Evolutionary conservation across 2,797 vertebrate genomes (phyloP).

Genomic region (Neostethus bicornis): DNA sequence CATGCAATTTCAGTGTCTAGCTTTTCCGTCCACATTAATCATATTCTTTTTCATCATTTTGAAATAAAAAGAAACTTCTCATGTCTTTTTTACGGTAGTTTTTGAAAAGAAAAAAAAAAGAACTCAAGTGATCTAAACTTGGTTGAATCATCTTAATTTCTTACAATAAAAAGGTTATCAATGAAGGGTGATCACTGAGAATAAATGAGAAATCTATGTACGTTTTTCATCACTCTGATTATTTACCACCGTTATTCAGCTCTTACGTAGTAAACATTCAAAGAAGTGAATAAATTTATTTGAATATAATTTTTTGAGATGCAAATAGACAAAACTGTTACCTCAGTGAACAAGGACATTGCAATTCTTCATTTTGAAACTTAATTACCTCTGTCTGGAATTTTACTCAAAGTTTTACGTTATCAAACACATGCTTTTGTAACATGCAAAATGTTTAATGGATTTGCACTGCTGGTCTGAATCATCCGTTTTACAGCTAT

Average conservation of each 20-base stretch:
- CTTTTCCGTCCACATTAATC: slow-evolving; percentile 1
- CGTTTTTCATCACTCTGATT: slow-evolving; percentile 21
- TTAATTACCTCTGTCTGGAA: not conserved
- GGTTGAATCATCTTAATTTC: slow-evolving; percentile 19
- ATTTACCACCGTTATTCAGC: slow-evolving; percentile 3
- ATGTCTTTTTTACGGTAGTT: slow-evolving; percentile 3
- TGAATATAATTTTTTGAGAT: not conserved
- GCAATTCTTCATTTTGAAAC: not conserved
- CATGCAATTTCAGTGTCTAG: not conserved
- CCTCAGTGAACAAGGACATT: not conserved
- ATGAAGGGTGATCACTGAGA: slow-evolving; percentile 31
- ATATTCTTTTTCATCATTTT: slow-evolving; percentile 4
- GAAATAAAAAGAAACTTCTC: no score
- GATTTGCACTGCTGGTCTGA: slow-evolving; percentile 21
- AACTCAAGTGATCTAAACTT: slow-evolving; percentile 11
- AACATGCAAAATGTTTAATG: slow-evolving; percentile 18
- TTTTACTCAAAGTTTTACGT: slow-evolving; percentile 5
- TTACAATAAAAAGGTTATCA: slow-evolving; percentile 10
- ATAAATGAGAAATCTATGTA: slow-evolving; percentile 38
- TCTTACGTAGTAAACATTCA: not conserved
- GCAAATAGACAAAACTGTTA: not conserved
- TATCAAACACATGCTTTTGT: slow-evolving; percentile 18
- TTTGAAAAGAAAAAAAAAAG: slow-evolving; percentile 8
- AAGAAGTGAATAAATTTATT: not conserved
- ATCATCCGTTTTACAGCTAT: slow-evolving; percentile 42